These are phyloP conservation scores for Spinus olivaceus DNA, from an alignment of 2,797 vertebrate genomes.

Conservation along the genomic window DNA sequence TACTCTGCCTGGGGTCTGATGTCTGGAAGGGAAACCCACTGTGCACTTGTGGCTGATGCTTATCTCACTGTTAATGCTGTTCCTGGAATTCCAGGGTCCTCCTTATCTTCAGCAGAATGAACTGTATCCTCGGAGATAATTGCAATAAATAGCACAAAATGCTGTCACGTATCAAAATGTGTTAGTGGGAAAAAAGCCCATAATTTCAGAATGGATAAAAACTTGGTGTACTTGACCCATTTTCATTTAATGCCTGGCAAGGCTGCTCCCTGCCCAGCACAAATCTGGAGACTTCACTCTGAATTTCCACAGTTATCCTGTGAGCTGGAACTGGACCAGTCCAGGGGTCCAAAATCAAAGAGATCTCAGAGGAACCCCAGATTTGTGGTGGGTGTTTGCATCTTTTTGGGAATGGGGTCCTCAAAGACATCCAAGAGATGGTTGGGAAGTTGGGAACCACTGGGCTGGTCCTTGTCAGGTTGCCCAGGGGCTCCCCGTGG, in stretches of 20 bases:
- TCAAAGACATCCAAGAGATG: fast-evolving
- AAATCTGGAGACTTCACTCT: not conserved
- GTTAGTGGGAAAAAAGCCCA: not conserved
- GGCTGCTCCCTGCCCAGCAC: not conserved
- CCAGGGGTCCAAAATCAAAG: fast-evolving
- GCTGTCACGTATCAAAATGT: not conserved
- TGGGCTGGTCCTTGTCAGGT: not conserved
- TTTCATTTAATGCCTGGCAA: not conserved
- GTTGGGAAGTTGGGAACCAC: not conserved
- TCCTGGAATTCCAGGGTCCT: not conserved
- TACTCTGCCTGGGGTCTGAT: not conserved
- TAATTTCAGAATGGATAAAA: not conserved
- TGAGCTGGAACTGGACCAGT: not conserved
- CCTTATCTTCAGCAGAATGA: not conserved
- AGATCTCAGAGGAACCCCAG: not conserved
- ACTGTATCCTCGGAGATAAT: not conserved
- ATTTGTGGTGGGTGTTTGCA: not conserved
- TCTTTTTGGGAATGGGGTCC: fast-evolving
- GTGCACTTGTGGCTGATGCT: not conserved
- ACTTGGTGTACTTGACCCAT: not conserved
- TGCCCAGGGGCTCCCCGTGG: fast-evolving
- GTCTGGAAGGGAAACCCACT: not conserved
- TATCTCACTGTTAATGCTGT: not conserved
- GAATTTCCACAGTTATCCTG: fast-evolving
- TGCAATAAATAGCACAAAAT: not conserved